Evolutionary conservation across 2,888 invertebrate species (phyloP), one percentile per base, ranked within the genome.

Genomic region (Synanthedon myopaeformis): DNA sequence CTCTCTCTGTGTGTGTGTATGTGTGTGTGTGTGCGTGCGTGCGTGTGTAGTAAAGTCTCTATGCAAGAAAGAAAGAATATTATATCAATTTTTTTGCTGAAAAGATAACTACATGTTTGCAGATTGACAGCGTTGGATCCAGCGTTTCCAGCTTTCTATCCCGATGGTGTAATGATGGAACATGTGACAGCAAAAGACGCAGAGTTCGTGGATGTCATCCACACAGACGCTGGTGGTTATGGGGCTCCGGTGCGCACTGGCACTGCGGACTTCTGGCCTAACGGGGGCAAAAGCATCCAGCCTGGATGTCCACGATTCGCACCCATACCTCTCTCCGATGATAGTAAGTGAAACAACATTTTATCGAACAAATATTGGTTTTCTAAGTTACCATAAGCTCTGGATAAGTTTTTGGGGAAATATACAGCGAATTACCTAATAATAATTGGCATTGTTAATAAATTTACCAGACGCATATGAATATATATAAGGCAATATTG

Each of bases 181-280:
- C 90, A 90, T 59, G 69, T 91, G 11, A 79, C 63, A 45, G 80
- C 82, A 2, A 76, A 74, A 2, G 90, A 91, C 66, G 91, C 91
- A 0, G 87, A 89, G 52, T 90, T 90, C 50, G 91, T 91, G 1
- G 91, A 93, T 69, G 88, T 93, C 4, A 92, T 93, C 55, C 93
- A 93, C 65, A 92, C 93, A 0, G 92, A 92, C 61, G 90, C 90
- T 0, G 90, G 90, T 35, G 79, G 86, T 0, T 90, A 90, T 56
- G 91, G 91, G 0, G 90, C 90, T 0, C 90, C 90, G 0, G 83
- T 88, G 1, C 70, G 77, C 13, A 90, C 90, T 0, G 91, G 90
- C 0, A 89, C 89, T 0, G 90, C 78, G 0, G 91, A 91, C 62
- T 91, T 91, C 71, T 91, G 90, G 91, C 91, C 91, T 0, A 91